These are phyloP conservation scores for Corticium candelabrum DNA, from an alignment of 37 sponge, comb jelly and placozoan genomes.

Conservation along the genomic window DNA sequence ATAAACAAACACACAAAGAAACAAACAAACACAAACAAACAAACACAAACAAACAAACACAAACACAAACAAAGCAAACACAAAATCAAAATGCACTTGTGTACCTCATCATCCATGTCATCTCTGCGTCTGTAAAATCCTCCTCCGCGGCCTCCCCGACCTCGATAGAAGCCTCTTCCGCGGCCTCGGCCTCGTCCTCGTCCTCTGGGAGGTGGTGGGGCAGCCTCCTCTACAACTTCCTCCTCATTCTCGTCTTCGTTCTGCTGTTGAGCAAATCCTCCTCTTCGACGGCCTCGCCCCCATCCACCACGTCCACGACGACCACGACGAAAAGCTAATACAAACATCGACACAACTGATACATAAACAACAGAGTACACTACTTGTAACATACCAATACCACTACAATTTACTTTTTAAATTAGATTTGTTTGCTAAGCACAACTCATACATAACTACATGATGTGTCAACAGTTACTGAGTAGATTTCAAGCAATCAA, in stretches of 20 bases:
- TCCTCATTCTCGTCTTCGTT: background rate
- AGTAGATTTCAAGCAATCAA: no score
- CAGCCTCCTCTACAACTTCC: background rate
- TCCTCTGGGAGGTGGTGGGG: constrained; percentile 6
- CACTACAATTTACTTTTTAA: no score
- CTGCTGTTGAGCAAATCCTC: background rate
- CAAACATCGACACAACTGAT: no score
- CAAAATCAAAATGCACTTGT: background rate
- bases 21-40: background rate
- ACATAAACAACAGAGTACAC: no score
- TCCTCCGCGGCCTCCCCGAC: constrained; percentile 6
- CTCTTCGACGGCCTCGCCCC: background rate
- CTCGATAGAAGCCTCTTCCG: constrained; percentile 27
- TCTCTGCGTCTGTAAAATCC: constrained; percentile 25
- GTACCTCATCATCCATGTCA: background rate
- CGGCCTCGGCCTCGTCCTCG: constrained; percentile 49
- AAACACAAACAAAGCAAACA: background rate
- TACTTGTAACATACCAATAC: no score
- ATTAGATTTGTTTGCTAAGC: no score
- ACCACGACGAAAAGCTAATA: no score
- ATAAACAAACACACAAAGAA: background rate
- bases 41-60: background rate
- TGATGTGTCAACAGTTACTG: no score
- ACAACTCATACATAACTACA: no score
- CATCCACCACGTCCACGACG: background rate